These are phyloP conservation scores for Nephila pilipes DNA, from an alignment of 1,140 invertebrate genomes.

Conservation along the genomic window DNA sequence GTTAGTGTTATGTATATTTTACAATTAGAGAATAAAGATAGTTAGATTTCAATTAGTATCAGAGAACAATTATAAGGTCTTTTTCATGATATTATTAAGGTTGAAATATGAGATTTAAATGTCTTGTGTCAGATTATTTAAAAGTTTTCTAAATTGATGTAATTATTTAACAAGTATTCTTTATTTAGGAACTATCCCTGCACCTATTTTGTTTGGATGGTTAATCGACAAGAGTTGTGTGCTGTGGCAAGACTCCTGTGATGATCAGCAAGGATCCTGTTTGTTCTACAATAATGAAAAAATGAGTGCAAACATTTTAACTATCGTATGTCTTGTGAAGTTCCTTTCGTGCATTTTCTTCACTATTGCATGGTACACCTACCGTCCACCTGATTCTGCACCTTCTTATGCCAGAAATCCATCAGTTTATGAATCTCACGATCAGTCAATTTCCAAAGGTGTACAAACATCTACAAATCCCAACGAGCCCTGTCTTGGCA, in stretches of 20 bases:
- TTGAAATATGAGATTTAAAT: too few relatives aligned
- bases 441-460: conserved; percentile 33
- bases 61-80: too few relatives aligned
- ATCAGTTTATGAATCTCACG: background rate
- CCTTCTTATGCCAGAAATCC: background rate
- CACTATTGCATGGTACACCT: conserved; percentile 87
- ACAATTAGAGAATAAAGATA: too few relatives aligned
- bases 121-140: too few relatives aligned
- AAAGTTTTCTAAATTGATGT: too few relatives aligned
- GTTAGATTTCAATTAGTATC: too few relatives aligned
- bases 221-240: conserved; percentile 77
- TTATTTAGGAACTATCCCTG: conserved; percentile 77
- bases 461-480: too few relatives aligned
- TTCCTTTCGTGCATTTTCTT: conserved; percentile 86
- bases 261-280: conserved; percentile 84
- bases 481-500: conserved; percentile 23
- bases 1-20: too few relatives aligned
- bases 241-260: conserved; percentile 80
- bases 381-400: conserved; percentile 83
- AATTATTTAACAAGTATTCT: too few relatives aligned
- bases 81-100: too few relatives aligned
- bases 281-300: conserved; percentile 87
- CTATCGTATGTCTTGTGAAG: conserved; percentile 84
- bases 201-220: conserved; percentile 76
- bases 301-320: conserved; percentile 86